Percentiles rank a stretch among this genome's conserved stretches.
Evolutionary conservation across 2,888 invertebrate species (phyloP).

Genomic region (Xestobium rufovillosum): DNA sequence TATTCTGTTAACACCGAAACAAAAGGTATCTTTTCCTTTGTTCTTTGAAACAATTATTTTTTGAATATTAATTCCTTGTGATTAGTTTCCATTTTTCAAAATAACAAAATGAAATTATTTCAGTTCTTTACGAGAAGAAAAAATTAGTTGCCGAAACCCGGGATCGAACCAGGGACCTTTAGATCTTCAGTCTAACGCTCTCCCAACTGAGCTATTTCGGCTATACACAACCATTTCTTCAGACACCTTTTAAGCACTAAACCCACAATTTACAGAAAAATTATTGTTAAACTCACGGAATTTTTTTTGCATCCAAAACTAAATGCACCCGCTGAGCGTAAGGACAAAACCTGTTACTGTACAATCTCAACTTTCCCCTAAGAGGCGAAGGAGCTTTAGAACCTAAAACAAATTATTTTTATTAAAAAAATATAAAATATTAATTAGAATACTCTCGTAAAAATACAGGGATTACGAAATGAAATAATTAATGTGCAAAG

Average conservation of each 20-base stretch:
- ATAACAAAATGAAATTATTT: too few relatives aligned
- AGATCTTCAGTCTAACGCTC: conserved; percentile 71
- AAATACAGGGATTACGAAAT: too few relatives aligned
- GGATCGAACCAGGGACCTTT: conserved; percentile 67
- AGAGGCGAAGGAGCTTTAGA: conserved; percentile 49
- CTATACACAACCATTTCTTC: too few relatives aligned
- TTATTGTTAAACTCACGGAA: conserved; percentile 45
- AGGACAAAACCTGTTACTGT: conserved; percentile 81
- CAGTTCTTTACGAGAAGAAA: background rate
- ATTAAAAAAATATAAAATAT: conserved; percentile 8
- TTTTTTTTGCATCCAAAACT: conserved; percentile 68
- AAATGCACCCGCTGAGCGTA: conserved; percentile 71
- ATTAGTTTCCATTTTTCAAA: too few relatives aligned
- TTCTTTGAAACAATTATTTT: too few relatives aligned
- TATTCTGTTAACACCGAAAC: too few relatives aligned
- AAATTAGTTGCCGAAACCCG: conserved; percentile 54
- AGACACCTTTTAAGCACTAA: conserved; percentile 3
- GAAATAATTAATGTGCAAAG: too few relatives aligned
- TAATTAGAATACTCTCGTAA: conserved; percentile 8
- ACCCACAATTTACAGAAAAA: background rate
- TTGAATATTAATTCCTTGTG: too few relatives aligned
- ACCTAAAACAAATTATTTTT: conserved; percentile 48
- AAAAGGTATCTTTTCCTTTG: too few relatives aligned
- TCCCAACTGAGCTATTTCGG: conserved; percentile 78
- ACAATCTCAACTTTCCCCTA: conserved; percentile 61